These are phyloP conservation scores for Oncopodura yosiiana DNA, from an alignment of 1,140 invertebrate species.

Conservation along the genomic window DNA sequence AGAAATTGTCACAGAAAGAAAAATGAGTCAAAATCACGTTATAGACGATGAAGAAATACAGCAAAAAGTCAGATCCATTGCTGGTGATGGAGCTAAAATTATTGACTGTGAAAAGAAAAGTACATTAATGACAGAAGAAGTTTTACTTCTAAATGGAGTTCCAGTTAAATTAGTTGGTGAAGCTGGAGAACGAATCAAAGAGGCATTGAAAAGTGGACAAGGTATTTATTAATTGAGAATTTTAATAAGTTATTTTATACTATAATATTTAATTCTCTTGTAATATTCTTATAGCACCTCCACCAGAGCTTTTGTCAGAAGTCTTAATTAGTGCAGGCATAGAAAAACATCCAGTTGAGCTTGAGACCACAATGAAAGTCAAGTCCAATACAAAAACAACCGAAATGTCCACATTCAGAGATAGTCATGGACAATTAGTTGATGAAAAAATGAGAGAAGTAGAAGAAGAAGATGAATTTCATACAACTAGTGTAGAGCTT, in stretches of 20 bases:
- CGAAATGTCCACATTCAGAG: constrained; percentile 57
- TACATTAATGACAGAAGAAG: constrained; percentile 59
- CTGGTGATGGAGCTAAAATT: constrained; percentile 61
- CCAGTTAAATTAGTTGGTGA: constrained; percentile 57
- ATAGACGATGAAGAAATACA: constrained; percentile 66
- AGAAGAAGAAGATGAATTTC: constrained; percentile 29
- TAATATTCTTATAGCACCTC: no score
- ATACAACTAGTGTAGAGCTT: constrained; percentile 22
- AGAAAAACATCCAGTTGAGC: constrained; percentile 50
- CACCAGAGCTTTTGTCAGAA: constrained; percentile 61
- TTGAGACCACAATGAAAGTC: constrained; percentile 61
- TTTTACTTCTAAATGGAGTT: constrained; percentile 61
- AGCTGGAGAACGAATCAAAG: constrained; percentile 58
- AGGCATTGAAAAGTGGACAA: constrained; percentile 56
- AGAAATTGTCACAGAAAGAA: no score
- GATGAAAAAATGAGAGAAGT: constrained; percentile 46
- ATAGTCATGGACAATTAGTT: constrained; percentile 55
- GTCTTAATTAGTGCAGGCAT: constrained; percentile 57
- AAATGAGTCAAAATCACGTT: neutral
- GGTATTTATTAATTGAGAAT: no score
- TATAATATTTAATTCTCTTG: no score
- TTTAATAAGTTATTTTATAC: no score
- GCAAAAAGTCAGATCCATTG: constrained; percentile 63
- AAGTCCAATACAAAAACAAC: constrained; percentile 63
- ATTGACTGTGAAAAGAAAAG: constrained; percentile 66